Conservation (phyloP, 2,888 invertebrate genomes). For the Carabus problematicus region DNA sequence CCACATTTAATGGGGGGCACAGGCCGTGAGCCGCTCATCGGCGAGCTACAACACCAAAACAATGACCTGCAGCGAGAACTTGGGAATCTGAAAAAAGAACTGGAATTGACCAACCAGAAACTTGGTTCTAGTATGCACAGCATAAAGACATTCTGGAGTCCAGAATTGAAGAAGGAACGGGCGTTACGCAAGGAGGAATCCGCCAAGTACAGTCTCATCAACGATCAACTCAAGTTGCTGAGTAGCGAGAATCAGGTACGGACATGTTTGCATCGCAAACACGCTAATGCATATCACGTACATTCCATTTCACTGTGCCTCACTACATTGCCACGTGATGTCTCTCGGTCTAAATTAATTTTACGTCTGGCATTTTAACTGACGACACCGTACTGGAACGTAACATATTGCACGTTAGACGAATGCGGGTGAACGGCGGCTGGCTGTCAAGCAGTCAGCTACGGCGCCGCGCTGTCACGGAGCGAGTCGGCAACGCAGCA, state of each 20-base stretch:
- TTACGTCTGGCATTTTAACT: constrained; percentile 25
- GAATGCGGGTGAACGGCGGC: no score
- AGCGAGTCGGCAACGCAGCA: constrained; percentile 20
- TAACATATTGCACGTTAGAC: not conserved
- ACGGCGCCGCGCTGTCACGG: no score
- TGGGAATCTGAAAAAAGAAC: constrained; percentile 88
- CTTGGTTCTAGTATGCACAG: constrained; percentile 99
- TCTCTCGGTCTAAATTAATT: constrained; percentile 31
- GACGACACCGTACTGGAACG: constrained; percentile 28
- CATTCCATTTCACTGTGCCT: constrained; percentile 3
- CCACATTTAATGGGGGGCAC: constrained; percentile 62
- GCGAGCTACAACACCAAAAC: constrained; percentile 92
- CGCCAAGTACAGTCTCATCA: constrained; percentile 94
- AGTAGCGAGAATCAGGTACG: constrained; percentile 95
- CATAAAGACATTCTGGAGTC: constrained; percentile 99
- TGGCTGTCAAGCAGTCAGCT: no score
- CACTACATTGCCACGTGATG: constrained; percentile 20
- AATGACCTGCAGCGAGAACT: constrained; percentile 93
- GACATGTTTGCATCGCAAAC: not conserved
- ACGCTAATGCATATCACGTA: not conserved
- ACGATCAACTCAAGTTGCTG: constrained; percentile 94
- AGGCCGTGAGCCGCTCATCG: constrained; percentile 69
- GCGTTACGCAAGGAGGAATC: constrained; percentile 97
- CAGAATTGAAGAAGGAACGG: constrained; percentile 97
- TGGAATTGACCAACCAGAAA: constrained; percentile 96